These are phyloP conservation scores for Rhinella marina DNA, from an alignment of 2,797 vertebrate genomes.

Conservation along the genomic window DNA sequence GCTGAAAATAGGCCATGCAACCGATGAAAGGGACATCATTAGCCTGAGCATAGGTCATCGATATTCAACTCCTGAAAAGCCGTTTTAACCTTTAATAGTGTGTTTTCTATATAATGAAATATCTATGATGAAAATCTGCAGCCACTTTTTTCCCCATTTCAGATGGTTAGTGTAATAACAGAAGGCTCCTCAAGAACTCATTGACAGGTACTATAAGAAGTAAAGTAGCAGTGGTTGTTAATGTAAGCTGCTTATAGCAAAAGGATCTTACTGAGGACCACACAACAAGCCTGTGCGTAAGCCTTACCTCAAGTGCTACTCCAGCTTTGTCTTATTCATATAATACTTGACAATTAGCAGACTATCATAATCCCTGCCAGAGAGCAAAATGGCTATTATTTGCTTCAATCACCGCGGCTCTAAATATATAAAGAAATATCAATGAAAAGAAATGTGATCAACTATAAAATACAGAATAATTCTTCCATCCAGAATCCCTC, in stretches of 20 bases:
- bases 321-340: constrained; percentile 9
- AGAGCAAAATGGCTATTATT: background rate
- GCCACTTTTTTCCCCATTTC: background rate
- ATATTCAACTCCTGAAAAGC: no score
- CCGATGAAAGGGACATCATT: no score
- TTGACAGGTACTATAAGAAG: constrained; percentile 6
- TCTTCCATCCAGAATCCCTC: no score
- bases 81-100: no score
- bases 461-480: no score
- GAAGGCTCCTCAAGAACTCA: constrained; percentile 3
- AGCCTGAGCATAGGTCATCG: no score
- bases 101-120: background rate
- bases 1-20: no score
- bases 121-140: background rate
- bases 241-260: constrained; percentile 35
- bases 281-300: constrained; percentile 19
- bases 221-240: background rate
- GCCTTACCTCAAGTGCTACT: constrained; percentile 33
- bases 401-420: background rate
- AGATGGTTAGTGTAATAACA: background rate
- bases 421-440: background rate
- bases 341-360: constrained; percentile 30
- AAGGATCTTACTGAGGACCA: constrained; percentile 30
- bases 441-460: background rate
- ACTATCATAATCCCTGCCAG: background rate